Percentiles rank a stretch among this genome's conserved stretches.
These are phyloP conservation scores for Microctenopoma steveboyesi DNA, from an alignment of 2,797 vertebrate species.

Conservation along the genomic window DNA sequence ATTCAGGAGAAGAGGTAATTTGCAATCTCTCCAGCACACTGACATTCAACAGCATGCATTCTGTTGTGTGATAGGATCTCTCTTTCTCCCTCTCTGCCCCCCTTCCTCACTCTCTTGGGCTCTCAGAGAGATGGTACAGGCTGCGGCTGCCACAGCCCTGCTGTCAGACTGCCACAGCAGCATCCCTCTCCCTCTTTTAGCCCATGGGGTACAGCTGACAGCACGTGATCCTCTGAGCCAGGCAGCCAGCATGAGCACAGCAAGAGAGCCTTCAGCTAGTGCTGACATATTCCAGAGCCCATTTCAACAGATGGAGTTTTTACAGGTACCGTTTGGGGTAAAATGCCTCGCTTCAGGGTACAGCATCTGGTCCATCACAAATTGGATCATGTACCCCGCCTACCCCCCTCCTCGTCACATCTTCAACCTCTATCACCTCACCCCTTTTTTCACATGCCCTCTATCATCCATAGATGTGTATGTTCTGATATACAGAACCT, in stretches of 20 bases:
- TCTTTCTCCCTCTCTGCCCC: constrained; percentile 1
- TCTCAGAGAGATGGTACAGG: constrained; percentile 50
- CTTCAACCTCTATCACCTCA: constrained; percentile 50
- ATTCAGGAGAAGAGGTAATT: constrained; percentile 59
- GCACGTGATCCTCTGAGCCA: constrained; percentile 72
- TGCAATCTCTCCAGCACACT: constrained; percentile 52
- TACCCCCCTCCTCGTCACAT: constrained; percentile 30
- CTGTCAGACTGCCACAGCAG: constrained; percentile 72
- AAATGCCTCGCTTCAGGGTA: constrained; percentile 82
- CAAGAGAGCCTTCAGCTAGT: constrained; percentile 79
- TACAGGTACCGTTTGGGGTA: constrained; percentile 82
- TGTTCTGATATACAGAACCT: constrained; percentile 43
- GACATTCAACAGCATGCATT: constrained; percentile 64
- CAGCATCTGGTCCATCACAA: constrained; percentile 82
- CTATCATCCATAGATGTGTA: constrained; percentile 42
- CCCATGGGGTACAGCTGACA: constrained; percentile 75
- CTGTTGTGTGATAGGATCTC: constrained; percentile 50
- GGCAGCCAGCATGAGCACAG: constrained; percentile 69
- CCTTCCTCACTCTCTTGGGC: constrained; percentile 39
- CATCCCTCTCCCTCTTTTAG: constrained; percentile 59
- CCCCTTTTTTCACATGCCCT: constrained; percentile 14
- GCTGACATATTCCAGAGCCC: constrained; percentile 75
- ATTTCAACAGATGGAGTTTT: constrained; percentile 84
- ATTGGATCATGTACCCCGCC: constrained; percentile 70
- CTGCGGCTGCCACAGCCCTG: constrained; percentile 65